phyloP scores from a whole-genome alignment of 2,113 vertebrate species.

The Platichthys stellatus region DNA sequence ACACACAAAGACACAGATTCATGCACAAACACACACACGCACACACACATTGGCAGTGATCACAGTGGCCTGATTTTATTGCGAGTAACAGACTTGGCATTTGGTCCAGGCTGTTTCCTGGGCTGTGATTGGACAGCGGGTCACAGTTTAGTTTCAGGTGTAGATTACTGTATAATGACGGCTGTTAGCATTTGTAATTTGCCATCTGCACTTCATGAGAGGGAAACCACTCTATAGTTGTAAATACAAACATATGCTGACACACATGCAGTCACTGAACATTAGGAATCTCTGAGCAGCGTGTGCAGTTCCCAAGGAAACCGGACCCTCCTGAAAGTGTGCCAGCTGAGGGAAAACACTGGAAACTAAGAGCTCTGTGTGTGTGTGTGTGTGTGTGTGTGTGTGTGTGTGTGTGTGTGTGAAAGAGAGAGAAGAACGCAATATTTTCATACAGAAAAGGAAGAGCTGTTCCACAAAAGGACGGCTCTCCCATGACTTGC shows the following conservation, averaged over 20 bases:
- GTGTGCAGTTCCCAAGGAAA: slow-evolving; percentile 65
- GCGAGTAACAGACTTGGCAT: slow-evolving; percentile 28
- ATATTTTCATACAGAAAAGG: too few species aligned
- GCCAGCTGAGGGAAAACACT: slow-evolving; percentile 37
- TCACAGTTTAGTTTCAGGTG: slow-evolving; percentile 23
- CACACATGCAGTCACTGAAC: slow-evolving; percentile 18
- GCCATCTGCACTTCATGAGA: neutral
- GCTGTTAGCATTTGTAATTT: slow-evolving; percentile 25
- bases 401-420: too few species aligned
- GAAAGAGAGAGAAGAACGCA: too few species aligned
- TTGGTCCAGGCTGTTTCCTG: slow-evolving; percentile 22
- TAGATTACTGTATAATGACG: slow-evolving; percentile 14
- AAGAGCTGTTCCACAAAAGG: too few species aligned
- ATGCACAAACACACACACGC: slow-evolving; percentile 19
- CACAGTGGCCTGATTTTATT: slow-evolving; percentile 43
- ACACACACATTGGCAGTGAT: slow-evolving; percentile 37
- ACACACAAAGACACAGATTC: neutral
- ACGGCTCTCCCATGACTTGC: too few species aligned
- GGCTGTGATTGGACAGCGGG: slow-evolving; percentile 23
- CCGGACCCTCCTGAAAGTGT: slow-evolving; percentile 20
- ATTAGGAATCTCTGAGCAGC: slow-evolving; percentile 38
- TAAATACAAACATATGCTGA: slow-evolving; percentile 39
- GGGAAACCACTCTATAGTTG: slow-evolving; percentile 9
- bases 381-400: too few species aligned
- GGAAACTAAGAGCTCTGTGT: neutral